phyloP scores from a whole-genome alignment of 2,113 vertebrate genomes.

The Crocuta crocuta region DNA sequence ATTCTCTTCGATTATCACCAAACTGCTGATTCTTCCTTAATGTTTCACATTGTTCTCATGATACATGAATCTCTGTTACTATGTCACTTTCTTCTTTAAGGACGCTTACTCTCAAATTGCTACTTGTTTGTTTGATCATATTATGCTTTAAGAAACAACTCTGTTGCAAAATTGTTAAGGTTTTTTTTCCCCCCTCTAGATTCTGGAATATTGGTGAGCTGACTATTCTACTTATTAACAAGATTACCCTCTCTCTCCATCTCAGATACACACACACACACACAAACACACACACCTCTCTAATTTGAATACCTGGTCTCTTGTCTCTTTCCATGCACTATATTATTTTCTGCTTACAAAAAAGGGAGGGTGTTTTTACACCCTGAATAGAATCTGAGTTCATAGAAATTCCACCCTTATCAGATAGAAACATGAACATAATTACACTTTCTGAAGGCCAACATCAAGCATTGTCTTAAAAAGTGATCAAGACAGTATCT shows the following conservation, averaged over 20 bases:
- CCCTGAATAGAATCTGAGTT: background rate
- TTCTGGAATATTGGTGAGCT: background rate
- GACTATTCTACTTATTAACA: background rate
- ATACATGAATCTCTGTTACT: background rate
- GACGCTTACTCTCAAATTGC: background rate
- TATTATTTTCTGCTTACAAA: background rate
- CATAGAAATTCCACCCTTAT: background rate
- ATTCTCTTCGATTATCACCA: background rate
- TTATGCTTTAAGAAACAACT: background rate
- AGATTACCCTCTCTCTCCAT: background rate
- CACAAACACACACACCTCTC: background rate
- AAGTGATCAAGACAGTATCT: background rate
- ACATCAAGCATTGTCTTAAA: background rate
- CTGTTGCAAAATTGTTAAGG: background rate
- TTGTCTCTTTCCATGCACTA: background rate
- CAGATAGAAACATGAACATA: background rate
- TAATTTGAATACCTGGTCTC: background rate
- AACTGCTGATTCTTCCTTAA: background rate
- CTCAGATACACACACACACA: background rate
- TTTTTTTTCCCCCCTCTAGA: background rate
- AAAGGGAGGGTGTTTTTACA: constrained; percentile 9
- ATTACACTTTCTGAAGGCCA: background rate
- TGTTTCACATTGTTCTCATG: background rate
- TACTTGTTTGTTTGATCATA: background rate
- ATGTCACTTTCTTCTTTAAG: background rate